phyloP scores from a whole-genome alignment of 1,140 invertebrate genomes.

The Anastrepha obliqua region DNA sequence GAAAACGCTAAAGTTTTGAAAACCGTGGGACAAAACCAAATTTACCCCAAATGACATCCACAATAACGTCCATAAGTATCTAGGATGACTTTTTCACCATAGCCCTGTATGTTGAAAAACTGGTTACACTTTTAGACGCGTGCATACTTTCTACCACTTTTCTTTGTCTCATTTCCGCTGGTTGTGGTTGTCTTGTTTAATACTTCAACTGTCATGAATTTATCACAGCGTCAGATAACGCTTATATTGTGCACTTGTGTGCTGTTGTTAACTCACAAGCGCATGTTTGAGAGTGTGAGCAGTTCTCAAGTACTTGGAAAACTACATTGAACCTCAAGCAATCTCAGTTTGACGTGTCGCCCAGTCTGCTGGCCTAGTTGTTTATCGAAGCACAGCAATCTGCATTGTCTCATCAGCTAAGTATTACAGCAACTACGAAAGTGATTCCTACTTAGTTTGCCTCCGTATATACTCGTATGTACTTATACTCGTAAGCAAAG shows the following conservation, averaged over 20 bases:
- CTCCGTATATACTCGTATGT: too few relatives aligned
- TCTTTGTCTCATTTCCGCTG: not conserved
- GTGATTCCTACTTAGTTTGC: not conserved
- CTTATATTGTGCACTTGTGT: not conserved
- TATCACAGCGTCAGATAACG: not conserved
- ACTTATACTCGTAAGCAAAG: not conserved
- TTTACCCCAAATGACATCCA: too few relatives aligned
- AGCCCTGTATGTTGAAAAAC: too few relatives aligned
- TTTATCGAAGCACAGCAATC: slow-evolving; percentile 10
- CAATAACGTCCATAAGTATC: too few relatives aligned
- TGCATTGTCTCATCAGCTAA: not conserved
- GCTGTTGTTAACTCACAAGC: not conserved
- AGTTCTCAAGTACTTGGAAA: not conserved
- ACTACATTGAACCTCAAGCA: not conserved
- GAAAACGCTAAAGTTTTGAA: too few relatives aligned
- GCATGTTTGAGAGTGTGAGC: not conserved
- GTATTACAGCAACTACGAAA: not conserved
- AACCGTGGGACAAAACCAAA: too few relatives aligned
- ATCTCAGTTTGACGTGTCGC: not conserved
- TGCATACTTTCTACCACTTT: not conserved
- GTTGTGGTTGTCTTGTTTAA: not conserved
- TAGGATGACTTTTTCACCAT: too few relatives aligned
- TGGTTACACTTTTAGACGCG: not conserved
- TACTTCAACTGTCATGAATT: not conserved
- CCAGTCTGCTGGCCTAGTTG: not conserved